Percentiles rank a stretch among this genome's conserved stretches.
phyloP scores from a whole-genome alignment of 2,797 vertebrate species.

The Ptychadena robeensis region DNA sequence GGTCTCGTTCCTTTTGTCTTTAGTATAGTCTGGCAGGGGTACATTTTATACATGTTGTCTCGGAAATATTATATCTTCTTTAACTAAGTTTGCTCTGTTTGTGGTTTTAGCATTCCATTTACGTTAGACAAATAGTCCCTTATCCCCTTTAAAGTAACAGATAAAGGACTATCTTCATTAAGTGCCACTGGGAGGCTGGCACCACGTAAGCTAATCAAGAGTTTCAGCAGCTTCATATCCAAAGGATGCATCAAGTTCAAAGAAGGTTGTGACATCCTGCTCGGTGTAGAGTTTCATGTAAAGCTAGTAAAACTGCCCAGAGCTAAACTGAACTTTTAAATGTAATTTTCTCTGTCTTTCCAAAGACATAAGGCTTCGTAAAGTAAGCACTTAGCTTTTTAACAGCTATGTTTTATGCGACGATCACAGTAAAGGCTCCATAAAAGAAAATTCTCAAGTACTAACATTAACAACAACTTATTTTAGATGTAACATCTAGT shows the following conservation, averaged over 20 bases:
- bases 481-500: too few relatives aligned
- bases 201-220: constrained; percentile 75
- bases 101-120: constrained; percentile 64
- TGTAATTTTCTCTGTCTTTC: constrained; percentile 38
- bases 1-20: constrained; percentile 49
- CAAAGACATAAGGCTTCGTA: constrained; percentile 24
- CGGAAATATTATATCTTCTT: constrained; percentile 60
- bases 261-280: constrained; percentile 79
- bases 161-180: constrained; percentile 75
- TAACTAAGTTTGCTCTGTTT: constrained; percentile 60
- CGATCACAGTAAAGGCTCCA: too few relatives aligned
- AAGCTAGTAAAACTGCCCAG: constrained; percentile 75
- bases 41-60: constrained; percentile 59
- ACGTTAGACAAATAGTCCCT: constrained; percentile 62
- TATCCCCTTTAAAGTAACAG: constrained; percentile 69
- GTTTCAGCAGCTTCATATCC: constrained; percentile 77
- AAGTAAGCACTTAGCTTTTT: constrained; percentile 27
- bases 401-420: constrained; percentile 5
- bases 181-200: constrained; percentile 75
- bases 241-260: constrained; percentile 90
- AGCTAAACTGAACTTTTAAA: constrained; percentile 62
- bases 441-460: too few relatives aligned
- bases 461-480: too few relatives aligned
- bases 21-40: constrained; percentile 47
- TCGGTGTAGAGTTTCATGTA: constrained; percentile 82